A percentile compares a stretch with the other conserved stretches of the same genome.
phyloP scores from a whole-genome alignment of 1,140 invertebrate genomes.

The Hyles vespertilio region DNA sequence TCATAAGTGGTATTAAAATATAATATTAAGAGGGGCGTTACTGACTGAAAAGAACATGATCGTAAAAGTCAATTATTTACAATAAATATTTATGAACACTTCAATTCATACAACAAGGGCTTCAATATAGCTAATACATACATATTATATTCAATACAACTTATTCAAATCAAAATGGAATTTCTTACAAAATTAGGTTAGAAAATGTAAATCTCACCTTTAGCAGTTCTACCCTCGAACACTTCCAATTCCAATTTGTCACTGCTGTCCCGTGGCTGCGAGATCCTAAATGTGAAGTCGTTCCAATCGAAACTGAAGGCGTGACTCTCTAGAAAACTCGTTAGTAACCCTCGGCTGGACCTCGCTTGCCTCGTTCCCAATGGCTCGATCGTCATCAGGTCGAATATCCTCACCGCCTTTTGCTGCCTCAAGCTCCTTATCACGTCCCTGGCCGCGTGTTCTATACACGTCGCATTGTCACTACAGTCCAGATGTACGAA shows the following conservation, averaged over 20 bases:
- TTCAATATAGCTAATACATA: no score
- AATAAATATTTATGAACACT: no score
- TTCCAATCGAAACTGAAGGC: conserved; percentile 74
- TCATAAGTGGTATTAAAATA: no score
- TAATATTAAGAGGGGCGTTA: no score
- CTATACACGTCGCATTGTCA: conserved; percentile 73
- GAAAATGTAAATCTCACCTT: conserved; percentile 38
- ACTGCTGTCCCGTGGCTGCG: conserved; percentile 57
- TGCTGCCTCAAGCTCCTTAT: conserved; percentile 59
- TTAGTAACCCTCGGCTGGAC: conserved; percentile 50
- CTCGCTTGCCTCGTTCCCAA: conserved; percentile 50
- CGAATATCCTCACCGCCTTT: conserved; percentile 61
- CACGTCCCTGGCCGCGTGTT: conserved; percentile 60
- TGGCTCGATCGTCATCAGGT: conserved; percentile 67
- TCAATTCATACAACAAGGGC: no score
- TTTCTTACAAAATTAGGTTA: no score
- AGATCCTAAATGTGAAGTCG: conserved; percentile 69
- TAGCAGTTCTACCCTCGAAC: conserved; percentile 65
- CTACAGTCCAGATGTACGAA: conserved; percentile 63
- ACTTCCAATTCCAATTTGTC: conserved; percentile 66
- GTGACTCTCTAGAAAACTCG: conserved; percentile 67
- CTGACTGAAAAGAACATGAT: no score
- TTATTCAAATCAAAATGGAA: no score
- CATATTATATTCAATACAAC: no score
- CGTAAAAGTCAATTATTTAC: no score